Conservation (phyloP, 1,140 invertebrate species). For the Aphelenchoides besseyi region DNA sequence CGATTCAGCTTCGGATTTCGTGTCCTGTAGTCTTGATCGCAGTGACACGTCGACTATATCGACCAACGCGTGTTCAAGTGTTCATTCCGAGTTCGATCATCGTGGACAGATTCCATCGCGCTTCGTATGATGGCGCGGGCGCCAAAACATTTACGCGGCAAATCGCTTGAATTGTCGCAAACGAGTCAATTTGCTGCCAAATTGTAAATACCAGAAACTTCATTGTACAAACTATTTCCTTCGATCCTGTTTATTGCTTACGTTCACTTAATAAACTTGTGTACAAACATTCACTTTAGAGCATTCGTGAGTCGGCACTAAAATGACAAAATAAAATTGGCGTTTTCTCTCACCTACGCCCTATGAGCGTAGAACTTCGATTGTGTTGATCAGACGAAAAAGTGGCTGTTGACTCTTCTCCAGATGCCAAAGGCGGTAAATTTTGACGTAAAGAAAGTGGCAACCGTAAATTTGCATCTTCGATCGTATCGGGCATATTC, state of each 20-base stretch:
- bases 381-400: no score
- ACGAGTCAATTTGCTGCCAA: no score
- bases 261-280: no score
- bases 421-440: neutral
- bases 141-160: no score
- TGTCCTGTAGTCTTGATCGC: neutral
- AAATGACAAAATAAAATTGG: neutral
- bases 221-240: no score
- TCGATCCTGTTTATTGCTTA: no score
- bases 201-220: no score
- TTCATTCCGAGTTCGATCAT: neutral
- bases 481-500: neutral
- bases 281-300: no score
- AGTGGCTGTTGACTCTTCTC: neutral
- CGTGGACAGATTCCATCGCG: neutral
- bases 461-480: neutral
- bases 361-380: no score
- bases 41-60: neutral
- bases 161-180: no score
- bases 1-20: neutral
- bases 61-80: neutral
- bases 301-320: neutral
- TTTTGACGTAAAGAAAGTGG: neutral
- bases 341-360: no score
- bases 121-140: no score